These are phyloP conservation scores for Gnathonemus echidnorhynchus DNA, from an alignment of 2,113 vertebrate genomes.

Conservation along the genomic window DNA sequence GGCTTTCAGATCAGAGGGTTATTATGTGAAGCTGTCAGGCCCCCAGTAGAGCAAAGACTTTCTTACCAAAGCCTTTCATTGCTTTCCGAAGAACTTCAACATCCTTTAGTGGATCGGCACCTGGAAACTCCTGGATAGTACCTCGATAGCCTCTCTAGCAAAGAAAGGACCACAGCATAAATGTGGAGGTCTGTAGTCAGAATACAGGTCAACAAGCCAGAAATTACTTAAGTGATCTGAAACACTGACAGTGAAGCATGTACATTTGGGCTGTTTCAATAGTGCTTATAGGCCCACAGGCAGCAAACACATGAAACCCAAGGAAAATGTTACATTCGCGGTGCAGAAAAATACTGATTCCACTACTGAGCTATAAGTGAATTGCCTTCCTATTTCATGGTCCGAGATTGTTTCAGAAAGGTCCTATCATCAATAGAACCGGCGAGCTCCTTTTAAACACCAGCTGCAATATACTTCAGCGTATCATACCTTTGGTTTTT, in stretches of 20 bases:
- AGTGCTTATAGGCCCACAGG: background rate
- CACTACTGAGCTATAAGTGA: no score
- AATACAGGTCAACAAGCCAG: background rate
- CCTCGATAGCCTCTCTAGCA: slow-evolving; percentile 74
- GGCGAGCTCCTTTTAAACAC: no score
- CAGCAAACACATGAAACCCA: no score
- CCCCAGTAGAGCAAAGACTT: background rate
- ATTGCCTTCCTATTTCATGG: no score
- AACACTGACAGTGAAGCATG: background rate
- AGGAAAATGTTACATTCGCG: no score
- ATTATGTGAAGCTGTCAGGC: background rate
- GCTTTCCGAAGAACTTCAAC: slow-evolving; percentile 90
- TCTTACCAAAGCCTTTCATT: slow-evolving; percentile 96
- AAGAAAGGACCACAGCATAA: slow-evolving; percentile 21
- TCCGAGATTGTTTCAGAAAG: no score
- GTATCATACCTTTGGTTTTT: no score
- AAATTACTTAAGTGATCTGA: background rate
- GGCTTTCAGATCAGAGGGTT: background rate
- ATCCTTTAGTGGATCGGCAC: slow-evolving; percentile 85
- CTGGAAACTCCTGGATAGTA: slow-evolving; percentile 70
- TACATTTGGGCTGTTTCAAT: background rate
- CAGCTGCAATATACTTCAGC: no score
- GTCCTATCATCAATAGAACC: no score
- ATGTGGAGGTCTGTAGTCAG: background rate
- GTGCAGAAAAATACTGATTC: no score